Base-by-base conservation (phyloP, 2,797 vertebrate species). In the Muraenolepis orangiensis region DNA sequence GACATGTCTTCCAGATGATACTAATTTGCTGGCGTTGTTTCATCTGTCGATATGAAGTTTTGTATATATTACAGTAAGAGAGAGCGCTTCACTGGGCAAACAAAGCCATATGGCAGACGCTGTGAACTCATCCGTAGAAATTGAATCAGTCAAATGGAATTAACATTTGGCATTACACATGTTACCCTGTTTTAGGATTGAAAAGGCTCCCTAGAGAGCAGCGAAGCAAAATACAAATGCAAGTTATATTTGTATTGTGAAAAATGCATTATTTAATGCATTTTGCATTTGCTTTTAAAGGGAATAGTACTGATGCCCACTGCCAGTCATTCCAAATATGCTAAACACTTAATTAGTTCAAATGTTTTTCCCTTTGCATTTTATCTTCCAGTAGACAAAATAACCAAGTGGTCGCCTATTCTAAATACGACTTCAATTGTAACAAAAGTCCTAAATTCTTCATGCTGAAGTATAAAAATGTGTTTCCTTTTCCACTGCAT, bases 11-110 rank as follows among this genome's bases (percentile, higher is more conserved):
- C 57, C 57, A 64, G 57, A 64, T 64, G 57, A 64, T 23, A 64
- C 57, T 64, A 26, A 64, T 64, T 64, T 64, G 57, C 57, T 64
- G 57, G 57, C 57, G 26, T 23, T 10, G 8, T 26, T 64, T 12
- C 23, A 64, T 64, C n/a, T 5, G 20, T 57, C 51, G 3, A 26
- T 26, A 12, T 64, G 23, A 64, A 4, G 11, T 64, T 26, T 12
- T 64, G 57, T 28, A 64, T 78, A 51, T 80, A 71, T 46, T 70
- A 69, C 28, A 40, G 40, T 36, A 57, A n/a, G 72, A 71, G 10
- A n/a, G 18, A 26, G 57, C 12, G 57, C n/a, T 64, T 64, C 57
- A 13, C 57, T 26, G 57, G 57, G 57, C 57, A 64, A 26, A 64
- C 57, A 64, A 6, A 64, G 23, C 23, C 57, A 64, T 64, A 64